Base-by-base conservation (phyloP, 2,113 vertebrate genomes). In the Carlito syrichta region DNA sequence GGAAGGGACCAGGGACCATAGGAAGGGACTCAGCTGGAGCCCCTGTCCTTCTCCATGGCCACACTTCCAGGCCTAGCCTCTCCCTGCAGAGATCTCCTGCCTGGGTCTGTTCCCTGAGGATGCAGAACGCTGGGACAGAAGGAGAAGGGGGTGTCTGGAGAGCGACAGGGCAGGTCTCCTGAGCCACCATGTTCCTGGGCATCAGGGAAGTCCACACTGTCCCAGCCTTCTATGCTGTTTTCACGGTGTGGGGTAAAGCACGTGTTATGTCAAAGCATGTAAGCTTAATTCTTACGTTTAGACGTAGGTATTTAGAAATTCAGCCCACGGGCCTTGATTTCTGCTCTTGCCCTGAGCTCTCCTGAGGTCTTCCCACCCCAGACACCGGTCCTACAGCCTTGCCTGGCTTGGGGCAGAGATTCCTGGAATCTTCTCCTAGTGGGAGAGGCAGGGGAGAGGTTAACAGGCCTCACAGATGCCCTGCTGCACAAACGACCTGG, bases 261-360 rank as follows among this genome's bases (percentile, higher is more conserved):
- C 52, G 17, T 86, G 68, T 92, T 86, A 60, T 38, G 52, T 43
- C 76, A 85, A 54, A 54, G 8, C 40, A 13, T 62, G 11, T 83
- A 12, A 92, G 4, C 9, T 38, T 77, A 40, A 45, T 52, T 91
- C 71, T 74, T 2, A 87, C 11, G 63, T 48, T 58, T 81, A 85
- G 94, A 90, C 91, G 9, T 16, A 20, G 16, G 27, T 76, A 85
- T 96, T 96, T 78, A 54, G 63, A 87, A 88, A 38, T 54, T 50
- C 68, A 58, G 20, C 30, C 48, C 4, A 0, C 56, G 23, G n/a
- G 10, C 20, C n/a, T 97, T 88, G 32, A 38, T 77, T 87, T 73
- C 86, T 76, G 83, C 50, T n/a, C 48, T 91, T 85, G 35, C 25
- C 85, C 77, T 94, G 45, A 94, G 63, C n/a, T 76, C 22, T 97